Percentiles rank a stretch among this genome's conserved stretches.
Evolutionary conservation across 92 coral and sea anemone genomes (phyloP).

Genomic region (Desmophyllum pertusum): DNA sequence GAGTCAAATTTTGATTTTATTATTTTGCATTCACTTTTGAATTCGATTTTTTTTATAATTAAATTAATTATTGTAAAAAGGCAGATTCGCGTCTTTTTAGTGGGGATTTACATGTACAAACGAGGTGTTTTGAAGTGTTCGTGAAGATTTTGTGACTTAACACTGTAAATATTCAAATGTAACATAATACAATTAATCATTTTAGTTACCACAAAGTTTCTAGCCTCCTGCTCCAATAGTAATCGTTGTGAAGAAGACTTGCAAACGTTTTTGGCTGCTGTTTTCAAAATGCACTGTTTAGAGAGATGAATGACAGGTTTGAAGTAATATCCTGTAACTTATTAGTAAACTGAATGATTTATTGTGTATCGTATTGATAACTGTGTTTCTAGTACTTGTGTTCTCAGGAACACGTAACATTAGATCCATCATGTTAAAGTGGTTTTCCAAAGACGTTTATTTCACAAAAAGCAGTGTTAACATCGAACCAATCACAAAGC

Average conservation of each 20-base stretch:
- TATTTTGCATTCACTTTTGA: not conserved
- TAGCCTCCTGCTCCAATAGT: too few species aligned
- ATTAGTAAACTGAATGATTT: too few species aligned
- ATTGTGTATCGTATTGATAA: too few species aligned
- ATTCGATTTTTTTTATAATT: not conserved
- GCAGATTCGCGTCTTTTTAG: not conserved
- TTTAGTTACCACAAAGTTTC: too few species aligned
- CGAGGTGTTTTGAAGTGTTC: not conserved
- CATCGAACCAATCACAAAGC: not conserved
- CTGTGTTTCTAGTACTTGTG: not conserved
- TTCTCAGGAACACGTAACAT: too few species aligned
- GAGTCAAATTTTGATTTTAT: not conserved
- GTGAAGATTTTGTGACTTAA: not conserved
- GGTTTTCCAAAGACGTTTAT: not conserved
- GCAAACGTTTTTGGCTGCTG: too few species aligned
- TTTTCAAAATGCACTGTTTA: too few species aligned
- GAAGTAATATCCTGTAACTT: too few species aligned
- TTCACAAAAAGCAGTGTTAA: not conserved
- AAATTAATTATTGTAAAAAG: not conserved
- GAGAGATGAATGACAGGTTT: too few species aligned
- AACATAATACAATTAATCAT: too few species aligned
- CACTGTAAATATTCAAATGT: too few species aligned
- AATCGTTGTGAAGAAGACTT: too few species aligned
- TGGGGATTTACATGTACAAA: not conserved
- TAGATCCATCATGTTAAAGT: not conserved